A percentile compares a stretch with the other conserved stretches of the same genome.
Conservation (phyloP, 2,888 invertebrate species). For the Cancer borealis region DNA sequence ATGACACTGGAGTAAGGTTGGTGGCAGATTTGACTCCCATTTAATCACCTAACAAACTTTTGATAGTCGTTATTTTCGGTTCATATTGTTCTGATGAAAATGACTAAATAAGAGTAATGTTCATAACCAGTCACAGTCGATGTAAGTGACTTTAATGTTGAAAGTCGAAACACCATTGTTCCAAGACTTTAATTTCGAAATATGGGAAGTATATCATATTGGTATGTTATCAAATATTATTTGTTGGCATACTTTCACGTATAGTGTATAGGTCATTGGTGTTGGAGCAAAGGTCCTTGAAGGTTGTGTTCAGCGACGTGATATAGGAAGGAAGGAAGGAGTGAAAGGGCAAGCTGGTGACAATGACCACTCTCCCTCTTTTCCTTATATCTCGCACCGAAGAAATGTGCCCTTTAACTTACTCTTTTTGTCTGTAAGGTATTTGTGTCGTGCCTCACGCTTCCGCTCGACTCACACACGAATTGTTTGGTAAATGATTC, state of each 20-base stretch:
- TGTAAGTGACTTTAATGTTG: too few relatives aligned
- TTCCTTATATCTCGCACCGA: not conserved
- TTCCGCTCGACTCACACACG: not conserved
- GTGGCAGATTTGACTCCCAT: too few relatives aligned
- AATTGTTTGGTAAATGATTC: not conserved
- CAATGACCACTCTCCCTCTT: not conserved
- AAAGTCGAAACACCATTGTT: too few relatives aligned
- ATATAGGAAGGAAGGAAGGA: not conserved
- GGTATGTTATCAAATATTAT: too few relatives aligned
- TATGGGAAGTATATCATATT: too few relatives aligned
- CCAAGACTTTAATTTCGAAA: too few relatives aligned
- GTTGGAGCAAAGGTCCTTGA: too few relatives aligned
- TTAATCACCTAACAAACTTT: not conserved
- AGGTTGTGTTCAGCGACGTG: not conserved
- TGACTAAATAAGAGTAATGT: too few relatives aligned
- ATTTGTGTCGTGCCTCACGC: not conserved
- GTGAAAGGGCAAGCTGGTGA: not conserved
- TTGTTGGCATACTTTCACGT: not conserved
- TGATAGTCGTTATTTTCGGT: not conserved
- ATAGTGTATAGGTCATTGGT: not conserved
- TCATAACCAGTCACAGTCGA: too few relatives aligned
- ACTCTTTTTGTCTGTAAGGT: not conserved
- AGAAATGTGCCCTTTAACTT: not conserved
- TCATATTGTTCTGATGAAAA: too few relatives aligned
- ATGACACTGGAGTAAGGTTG: too few relatives aligned